Base-by-base conservation (phyloP, 1,140 invertebrate genomes). In the Microvelia longipes region DNA sequence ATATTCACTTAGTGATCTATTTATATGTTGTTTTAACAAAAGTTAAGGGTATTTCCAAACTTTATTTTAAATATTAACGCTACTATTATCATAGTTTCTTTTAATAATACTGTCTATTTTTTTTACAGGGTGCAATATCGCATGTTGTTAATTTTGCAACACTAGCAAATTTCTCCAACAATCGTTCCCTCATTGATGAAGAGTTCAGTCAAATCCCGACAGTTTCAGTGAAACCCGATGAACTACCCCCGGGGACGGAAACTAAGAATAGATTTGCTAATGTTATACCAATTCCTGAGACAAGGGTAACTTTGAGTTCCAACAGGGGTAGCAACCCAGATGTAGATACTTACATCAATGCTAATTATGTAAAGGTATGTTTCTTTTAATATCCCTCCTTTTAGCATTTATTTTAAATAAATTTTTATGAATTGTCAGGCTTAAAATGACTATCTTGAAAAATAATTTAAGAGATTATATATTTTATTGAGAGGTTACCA, bases 261-360 rank as follows among this genome's bases (percentile, higher is more conserved):
- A 85, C 90, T 67, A 96, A 95, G 79, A 96, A 97, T 80, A 85
- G 93, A 74, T 96, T 93, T 81, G 92, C 93, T 61, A 96, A 97
- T 81, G 92, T 96, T 29, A 89, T 96, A 75, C 94, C 94, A 66
- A 83, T 94, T 75, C 92, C 92, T 50, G 90, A 93, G 80, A 94
- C 92, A 26, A 84, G 93, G 74, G 93, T 96, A 1, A 84, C 85
- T 29, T 67, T 76, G 15, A 66, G 77, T 76, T 27, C 65, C 0
- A 70, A 67, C 5, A 67, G 71, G 2, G 67, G 70, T 24, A 68
- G 66, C 2, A 28, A 75, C 73, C 81, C 83, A 75, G 86, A 87
- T 72, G 87, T 86, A 68, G 88, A 91, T 77, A 90, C 93, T 77
- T 96, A 95, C 78, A 95, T 96, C 73, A 96, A 96, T 80, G 94